Base-by-base conservation (phyloP, 2,113 vertebrate genomes). In the Cyanoderma ruficeps region DNA sequence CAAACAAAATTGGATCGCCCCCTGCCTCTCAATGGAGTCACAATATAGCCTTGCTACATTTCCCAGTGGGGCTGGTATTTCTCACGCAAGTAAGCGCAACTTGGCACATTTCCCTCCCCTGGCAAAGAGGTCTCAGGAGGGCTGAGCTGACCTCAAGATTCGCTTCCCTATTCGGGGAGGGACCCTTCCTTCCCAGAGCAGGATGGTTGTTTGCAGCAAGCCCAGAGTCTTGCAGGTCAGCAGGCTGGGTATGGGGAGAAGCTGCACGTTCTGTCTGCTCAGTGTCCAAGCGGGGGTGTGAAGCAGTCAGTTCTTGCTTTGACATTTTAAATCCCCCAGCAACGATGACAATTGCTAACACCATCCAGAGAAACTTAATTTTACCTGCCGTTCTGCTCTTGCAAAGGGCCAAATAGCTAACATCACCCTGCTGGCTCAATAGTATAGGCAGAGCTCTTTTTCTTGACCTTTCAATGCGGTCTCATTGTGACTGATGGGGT, bases 341-440 rank as follows among this genome's bases (percentile, higher is more conserved):
- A 83, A 55, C 50, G 42, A 15, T 7, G 20, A 42, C 53, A 46
- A 13, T 80, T 61, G 63, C 75, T 83, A 72, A 65, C n/a, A 61
- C 23, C 22, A 35, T 49, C 41, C 75, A 56, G 22, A 83, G 27
- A 35, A 76, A 87, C 41, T 71, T 80, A 11, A 28, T 72, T 89
- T 85, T 46, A 92, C 53, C 52, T 44, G 42, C 37, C 10, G 6
- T 46, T 96, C 55, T 87, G 55, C 55, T 95, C 94, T 88, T 87
- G 57, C 30, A 42, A 89, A 96, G 69, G 41, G 17, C 27, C 28
- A 47, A 23, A 42, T 69, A 89, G n/a, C 23, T 65, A 90, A 33
- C 11, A 57, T 61, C 27, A 63, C 67, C 44, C 56, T 76, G 18
- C 47, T 64, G 37, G n/a, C 53, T 79, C 22, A 53, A 7, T 19